Conservation (phyloP, 2,113 vertebrate species). For the Macroglossus sobrinus region DNA sequence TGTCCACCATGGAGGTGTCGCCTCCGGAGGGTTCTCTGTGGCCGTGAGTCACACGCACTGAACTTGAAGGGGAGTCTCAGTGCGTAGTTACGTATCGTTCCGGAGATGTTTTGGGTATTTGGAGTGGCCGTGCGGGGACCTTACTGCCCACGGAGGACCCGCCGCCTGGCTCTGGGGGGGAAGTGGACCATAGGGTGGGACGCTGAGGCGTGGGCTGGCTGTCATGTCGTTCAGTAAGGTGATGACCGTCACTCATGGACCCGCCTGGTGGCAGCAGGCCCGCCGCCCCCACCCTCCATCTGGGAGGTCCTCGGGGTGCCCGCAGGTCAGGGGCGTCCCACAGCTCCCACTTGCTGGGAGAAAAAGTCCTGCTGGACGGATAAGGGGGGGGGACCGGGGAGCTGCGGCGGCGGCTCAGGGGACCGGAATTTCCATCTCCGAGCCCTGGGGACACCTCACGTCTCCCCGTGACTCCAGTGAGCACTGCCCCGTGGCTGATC, state of each 20-base stretch:
- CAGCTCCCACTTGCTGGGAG: background rate
- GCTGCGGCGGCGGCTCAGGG: background rate
- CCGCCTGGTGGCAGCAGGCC: rapidly evolving
- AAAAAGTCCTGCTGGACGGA: too few species aligned
- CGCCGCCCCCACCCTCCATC: rapidly evolving
- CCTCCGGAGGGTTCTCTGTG: background rate
- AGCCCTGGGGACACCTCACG: background rate
- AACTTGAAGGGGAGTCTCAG: background rate
- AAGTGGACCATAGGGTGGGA: background rate
- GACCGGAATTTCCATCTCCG: background rate
- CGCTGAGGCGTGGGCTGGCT: background rate
- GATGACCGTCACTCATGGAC: rapidly evolving
- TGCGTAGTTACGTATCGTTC: background rate
- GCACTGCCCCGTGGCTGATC: background rate
- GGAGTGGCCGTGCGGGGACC: rapidly evolving
- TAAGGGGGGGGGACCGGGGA: rapidly evolving
- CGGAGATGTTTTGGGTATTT: too few species aligned
- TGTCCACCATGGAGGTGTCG: rapidly evolving
- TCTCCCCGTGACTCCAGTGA: background rate
- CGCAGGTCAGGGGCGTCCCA: background rate
- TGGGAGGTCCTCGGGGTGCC: background rate
- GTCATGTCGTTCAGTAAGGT: too few species aligned
- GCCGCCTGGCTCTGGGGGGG: background rate
- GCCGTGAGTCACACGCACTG: background rate
- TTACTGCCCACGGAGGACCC: too few species aligned